phyloP scores from a whole-genome alignment of 2,888 invertebrate species.

The Seira musarum region DNA sequence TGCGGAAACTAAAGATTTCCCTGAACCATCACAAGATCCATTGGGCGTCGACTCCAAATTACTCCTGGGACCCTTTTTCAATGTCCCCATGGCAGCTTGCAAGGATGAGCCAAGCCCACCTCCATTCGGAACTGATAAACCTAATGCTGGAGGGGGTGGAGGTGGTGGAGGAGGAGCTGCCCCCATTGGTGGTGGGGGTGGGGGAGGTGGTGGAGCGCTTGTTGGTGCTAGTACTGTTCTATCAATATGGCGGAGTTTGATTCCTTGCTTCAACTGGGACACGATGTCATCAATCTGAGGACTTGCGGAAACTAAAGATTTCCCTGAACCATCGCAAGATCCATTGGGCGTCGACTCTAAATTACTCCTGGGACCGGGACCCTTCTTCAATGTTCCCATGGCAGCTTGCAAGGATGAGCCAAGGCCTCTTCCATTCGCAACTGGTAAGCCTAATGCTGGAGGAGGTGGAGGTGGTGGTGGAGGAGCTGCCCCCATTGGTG shows the following conservation, averaged over 20 bases:
- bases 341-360: conserved; percentile 53
- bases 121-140: background rate
- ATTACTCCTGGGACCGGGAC: conserved; percentile 8
- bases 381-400: background rate
- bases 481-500: conserved; percentile 46
- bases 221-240: conserved; percentile 38
- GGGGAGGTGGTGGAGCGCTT: conserved; percentile 48
- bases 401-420: conserved; percentile 41
- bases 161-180: conserved; percentile 48
- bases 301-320: conserved; percentile 29
- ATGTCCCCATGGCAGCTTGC: conserved; percentile 47
- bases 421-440: conserved; percentile 18
- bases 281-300: conserved; percentile 67
- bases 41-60: conserved; percentile 48
- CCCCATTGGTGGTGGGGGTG: conserved; percentile 57
- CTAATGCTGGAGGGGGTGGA: conserved; percentile 59
- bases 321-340: conserved; percentile 17
- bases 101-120: conserved; percentile 50
- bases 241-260: conserved; percentile 65
- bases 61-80: conserved; percentile 36
- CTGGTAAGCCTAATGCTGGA: conserved; percentile 31
- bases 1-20: conserved; percentile 29
- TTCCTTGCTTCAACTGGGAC: conserved; percentile 65
- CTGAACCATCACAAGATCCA: conserved; percentile 28
- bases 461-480: conserved; percentile 55